phyloP scores from a whole-genome alignment of 2,113 vertebrate genomes.

The Monopterus albus region DNA sequence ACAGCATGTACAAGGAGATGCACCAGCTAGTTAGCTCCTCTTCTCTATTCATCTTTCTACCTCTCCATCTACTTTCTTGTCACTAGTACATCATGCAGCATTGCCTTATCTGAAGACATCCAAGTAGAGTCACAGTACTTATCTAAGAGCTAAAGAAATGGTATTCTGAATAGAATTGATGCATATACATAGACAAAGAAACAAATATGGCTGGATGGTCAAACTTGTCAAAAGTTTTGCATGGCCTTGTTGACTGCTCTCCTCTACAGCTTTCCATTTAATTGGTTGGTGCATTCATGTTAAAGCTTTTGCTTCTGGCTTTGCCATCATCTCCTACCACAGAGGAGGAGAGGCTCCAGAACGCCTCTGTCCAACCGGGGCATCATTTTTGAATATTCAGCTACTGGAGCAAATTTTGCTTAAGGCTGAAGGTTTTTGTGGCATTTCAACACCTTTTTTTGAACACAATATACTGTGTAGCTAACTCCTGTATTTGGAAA shows the following conservation, averaged over 20 bases:
- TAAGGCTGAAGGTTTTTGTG: not conserved
- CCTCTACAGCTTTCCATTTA: not conserved
- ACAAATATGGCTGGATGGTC: no score
- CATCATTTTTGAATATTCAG: not conserved
- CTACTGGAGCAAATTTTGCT: not conserved
- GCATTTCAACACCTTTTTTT: no score
- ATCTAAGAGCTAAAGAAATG: not conserved
- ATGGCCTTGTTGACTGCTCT: not conserved
- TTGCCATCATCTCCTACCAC: not conserved
- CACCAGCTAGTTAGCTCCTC: not conserved
- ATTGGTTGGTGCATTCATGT: not conserved
- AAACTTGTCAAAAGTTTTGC: no score
- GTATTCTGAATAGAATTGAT: not conserved
- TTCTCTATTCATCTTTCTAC: no score
- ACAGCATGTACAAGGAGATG: conserved; percentile 3
- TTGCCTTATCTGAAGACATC: no score
- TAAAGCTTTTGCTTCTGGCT: not conserved
- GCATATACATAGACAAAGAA: not conserved
- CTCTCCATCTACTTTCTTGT: no score
- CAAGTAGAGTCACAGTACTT: not conserved
- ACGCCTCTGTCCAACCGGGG: not conserved
- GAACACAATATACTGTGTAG: no score
- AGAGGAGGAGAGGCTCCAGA: no score
- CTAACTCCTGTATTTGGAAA: not conserved
- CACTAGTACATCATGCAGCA: no score